Evolutionary conservation across 1,140 invertebrate genomes (phyloP), one percentile per base, ranked within the genome.

Genomic region (Psilanteris sp.): DNA sequence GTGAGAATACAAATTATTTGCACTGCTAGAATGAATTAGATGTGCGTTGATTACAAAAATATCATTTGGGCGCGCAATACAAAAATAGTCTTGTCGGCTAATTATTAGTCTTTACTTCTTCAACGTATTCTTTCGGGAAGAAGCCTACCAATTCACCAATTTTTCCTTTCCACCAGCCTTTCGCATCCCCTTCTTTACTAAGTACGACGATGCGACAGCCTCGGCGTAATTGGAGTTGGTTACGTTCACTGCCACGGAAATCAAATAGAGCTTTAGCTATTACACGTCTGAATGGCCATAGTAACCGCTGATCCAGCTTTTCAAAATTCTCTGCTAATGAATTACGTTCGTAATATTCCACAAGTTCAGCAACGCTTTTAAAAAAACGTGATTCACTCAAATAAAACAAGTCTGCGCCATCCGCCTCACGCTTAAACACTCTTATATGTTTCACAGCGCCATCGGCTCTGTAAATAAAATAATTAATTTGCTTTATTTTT

Each of bases 401-500:
- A 87, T 92, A 98, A 86, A 93, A 91, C 29, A 91, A 89, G 61
- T 89, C 85, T 6, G 89, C 85, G 13, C 89, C 90, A 26, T 91
- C 90, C 15, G 88, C 88, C 36, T 91, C 89, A 37, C 91, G 90
- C 79, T 92, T 90, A 79, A 91, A 94, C 76, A 98, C 93, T 86
- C 95, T 93, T 92, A 98, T 98, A 86, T 98, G 97, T 85, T 97
- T 97, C 26, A 96, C 94, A 50, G 93, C 92, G 82, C 93, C 92
- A 77, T 94, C 92, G 70, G 93, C 94, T 83, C 95, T 96, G 81
- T 89, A 75, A 77, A 20, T 24, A 48, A 44, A 41, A 31, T n/a
- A n/a, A n/a, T n/a, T n/a, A n/a, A n/a, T n/a, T n/a, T n/a, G n/a
- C n/a, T n/a, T n/a, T n/a, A 16, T 14, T 34, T 10, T 13, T 41